Base-by-base conservation (phyloP, 2,888 invertebrate species). In the Leptinotarsa tumamoca region DNA sequence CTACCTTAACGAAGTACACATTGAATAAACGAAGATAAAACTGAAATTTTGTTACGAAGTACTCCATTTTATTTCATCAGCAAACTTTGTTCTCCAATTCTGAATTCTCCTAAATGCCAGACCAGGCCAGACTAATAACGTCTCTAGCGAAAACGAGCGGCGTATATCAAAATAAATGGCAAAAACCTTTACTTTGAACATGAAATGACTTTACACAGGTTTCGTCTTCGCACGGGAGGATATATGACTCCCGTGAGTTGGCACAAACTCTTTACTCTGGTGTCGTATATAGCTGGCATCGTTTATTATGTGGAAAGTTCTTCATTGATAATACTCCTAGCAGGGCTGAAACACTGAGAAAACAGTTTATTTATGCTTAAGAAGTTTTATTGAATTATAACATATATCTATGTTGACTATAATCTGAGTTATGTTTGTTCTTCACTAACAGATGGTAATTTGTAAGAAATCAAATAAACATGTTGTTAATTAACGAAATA, bases 141-240 rank as follows among this genome's bases (percentile, higher is more conserved):
- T 63, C 63, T 33, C 63, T 33, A 18, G 63, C 17, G 63, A 63
- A 43, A 63, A 63, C 17, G 4, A 17, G 4, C 43, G 63, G 13
- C 33, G 56, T 56, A 52, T 79, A 79, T 79, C 74, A 79, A 75
- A 79, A 77, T 77, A 74, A 70, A 79, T 77, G 74, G 73, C 75
- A 71, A 75, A 75, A 77, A 75, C 75, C 78, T 78, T 71, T 76
- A 76, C 72, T 68, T 70, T 69, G 49, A 68, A 75, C 79, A 75
- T 51, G 70, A 67, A 79, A 72, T 73, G 68, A 72, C 75, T 72
- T 68, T 71, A 69, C 69, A 69, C 56, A 33, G n/a, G 56, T 69
- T 23, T 58, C 49, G 23, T 43, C 69, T 69, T 58, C 43, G 63
- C 63, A 49, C 56, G 61, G 58, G 33, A 71, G 71, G 21, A 68